A percentile compares a stretch with the other conserved stretches of the same genome.
Conservation (phyloP, 1,140 invertebrate species). For the Drosophila trapezifrons region DNA sequence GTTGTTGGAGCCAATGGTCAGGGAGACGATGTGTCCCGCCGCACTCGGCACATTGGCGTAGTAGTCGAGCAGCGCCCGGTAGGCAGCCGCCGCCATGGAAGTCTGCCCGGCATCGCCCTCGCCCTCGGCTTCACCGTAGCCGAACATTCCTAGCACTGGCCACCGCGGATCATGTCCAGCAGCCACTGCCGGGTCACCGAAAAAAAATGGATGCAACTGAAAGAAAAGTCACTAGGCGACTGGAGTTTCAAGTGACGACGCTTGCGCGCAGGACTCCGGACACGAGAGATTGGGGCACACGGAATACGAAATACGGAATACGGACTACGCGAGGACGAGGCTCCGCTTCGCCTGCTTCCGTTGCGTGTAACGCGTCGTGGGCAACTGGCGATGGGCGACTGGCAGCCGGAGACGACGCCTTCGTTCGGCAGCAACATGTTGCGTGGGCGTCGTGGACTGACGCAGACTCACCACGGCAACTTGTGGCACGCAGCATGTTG, state of each 20-base stretch:
- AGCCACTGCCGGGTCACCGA: neutral
- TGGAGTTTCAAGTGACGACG: slow-evolving; percentile 22
- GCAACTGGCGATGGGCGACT: slow-evolving; percentile 49
- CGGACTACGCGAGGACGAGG: slow-evolving; percentile 22
- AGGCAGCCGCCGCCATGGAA: slow-evolving; percentile 30
- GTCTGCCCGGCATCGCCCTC: slow-evolving; percentile 31
- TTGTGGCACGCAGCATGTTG: slow-evolving; percentile 42
- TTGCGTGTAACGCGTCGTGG: slow-evolving; percentile 61
- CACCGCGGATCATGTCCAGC: slow-evolving; percentile 8
- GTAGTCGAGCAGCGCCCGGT: slow-evolving; percentile 60
- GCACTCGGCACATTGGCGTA: slow-evolving; percentile 62
- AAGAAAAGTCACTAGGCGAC: slow-evolving; percentile 5
- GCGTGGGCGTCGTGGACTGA: slow-evolving; percentile 17
- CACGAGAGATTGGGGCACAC: neutral
- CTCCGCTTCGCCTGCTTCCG: slow-evolving; percentile 55
- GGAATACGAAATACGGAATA: neutral
- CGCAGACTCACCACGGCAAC: slow-evolving; percentile 55
- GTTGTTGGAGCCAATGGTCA: slow-evolving; percentile 44
- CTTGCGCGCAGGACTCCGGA: slow-evolving; percentile 27
- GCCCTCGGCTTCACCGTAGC: slow-evolving; percentile 8
- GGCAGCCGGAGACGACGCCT: slow-evolving; percentile 8
- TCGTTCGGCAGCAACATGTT: slow-evolving; percentile 38
- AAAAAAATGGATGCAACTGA: slow-evolving; percentile 1
- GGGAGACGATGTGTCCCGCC: slow-evolving; percentile 62
- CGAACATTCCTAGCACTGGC: slow-evolving; percentile 35